A percentile compares a stretch with the other conserved stretches of the same genome.
Conservation (phyloP, 2,888 invertebrate species). For the Eupelmus urozonus region DNA sequence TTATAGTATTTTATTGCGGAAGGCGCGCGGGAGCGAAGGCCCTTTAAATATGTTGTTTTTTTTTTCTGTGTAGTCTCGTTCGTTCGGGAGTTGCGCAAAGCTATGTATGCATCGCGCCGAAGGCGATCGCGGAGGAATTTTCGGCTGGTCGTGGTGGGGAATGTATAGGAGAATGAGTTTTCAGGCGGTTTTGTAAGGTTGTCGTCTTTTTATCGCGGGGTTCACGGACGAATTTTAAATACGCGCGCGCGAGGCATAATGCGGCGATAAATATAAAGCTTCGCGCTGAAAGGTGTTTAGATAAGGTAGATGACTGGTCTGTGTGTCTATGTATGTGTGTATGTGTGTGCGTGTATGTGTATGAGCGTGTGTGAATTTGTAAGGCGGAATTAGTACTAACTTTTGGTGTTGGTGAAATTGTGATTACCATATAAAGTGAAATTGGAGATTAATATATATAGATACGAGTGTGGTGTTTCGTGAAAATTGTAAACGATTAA, state of each 20-base stretch:
- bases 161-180: background rate
- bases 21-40: background rate
- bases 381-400: no score
- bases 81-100: slow-evolving; percentile 3
- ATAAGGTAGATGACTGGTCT: background rate
- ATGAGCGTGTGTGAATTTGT: no score
- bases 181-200: background rate
- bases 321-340: background rate
- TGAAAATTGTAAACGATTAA: no score
- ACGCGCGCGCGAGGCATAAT: background rate
- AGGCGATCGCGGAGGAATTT: slow-evolving; percentile 4
- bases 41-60: background rate
- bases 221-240: slow-evolving; percentile 29
- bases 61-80: background rate
- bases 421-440: no score
- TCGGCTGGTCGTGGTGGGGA: background rate
- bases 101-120: background rate
- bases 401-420: no score
- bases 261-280: slow-evolving; percentile 3
- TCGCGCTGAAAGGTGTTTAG: background rate
- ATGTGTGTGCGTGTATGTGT: background rate
- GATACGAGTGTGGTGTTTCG: no score
- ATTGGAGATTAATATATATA: no score
- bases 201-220: background rate
- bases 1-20: slow-evolving; percentile 23